Evolutionary conservation across 2,797 vertebrate species (phyloP).

Genomic region (Emydoidea blandingii): DNA sequence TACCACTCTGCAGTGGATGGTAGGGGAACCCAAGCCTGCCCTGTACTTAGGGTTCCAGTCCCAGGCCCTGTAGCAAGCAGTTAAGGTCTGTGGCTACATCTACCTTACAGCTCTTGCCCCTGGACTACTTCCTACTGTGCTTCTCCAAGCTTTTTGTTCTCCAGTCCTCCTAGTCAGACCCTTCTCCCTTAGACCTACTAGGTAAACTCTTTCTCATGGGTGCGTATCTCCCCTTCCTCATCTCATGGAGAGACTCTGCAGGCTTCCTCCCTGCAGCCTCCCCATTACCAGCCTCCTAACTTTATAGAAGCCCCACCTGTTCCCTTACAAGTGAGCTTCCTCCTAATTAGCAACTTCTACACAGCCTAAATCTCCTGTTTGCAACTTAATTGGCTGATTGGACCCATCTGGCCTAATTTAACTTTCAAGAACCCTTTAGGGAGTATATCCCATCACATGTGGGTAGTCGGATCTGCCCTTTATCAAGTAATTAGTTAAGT

Average conservation of each 20-base stretch:
- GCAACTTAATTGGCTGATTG: background rate
- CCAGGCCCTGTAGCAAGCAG: background rate
- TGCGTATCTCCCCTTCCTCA: background rate
- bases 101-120: background rate
- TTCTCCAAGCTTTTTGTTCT: background rate
- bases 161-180: background rate
- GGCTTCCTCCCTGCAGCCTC: background rate
- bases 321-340: background rate
- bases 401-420: background rate
- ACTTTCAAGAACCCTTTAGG: background rate
- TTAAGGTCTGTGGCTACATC: background rate
- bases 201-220: background rate
- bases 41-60: background rate
- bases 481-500: background rate
- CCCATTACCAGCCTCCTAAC: background rate
- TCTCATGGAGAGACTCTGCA: background rate
- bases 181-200: background rate
- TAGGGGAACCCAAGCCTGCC: background rate
- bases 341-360: background rate
- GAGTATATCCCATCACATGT: background rate
- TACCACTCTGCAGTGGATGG: background rate
- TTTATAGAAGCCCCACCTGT: background rate
- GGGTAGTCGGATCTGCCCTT: background rate
- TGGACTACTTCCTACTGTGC: background rate
- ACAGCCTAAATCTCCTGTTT: background rate